These are phyloP conservation scores for Neuroscelio doddi DNA, from an alignment of 2,888 invertebrate species.

Conservation along the genomic window DNA sequence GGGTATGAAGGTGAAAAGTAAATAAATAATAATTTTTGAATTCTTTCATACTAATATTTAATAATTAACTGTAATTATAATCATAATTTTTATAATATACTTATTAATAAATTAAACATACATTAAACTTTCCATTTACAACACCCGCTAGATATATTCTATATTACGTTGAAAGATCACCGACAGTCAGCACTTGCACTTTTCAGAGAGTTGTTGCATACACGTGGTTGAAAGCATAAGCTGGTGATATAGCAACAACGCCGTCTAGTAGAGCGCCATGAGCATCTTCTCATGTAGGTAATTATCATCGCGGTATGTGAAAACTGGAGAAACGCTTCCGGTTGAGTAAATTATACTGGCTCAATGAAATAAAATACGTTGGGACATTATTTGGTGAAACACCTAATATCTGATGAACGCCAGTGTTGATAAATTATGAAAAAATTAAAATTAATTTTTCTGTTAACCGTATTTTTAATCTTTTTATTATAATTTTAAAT, in stretches of 20 bases:
- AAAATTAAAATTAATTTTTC: background rate
- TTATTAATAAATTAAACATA: no score
- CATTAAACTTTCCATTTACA: slow-evolving; percentile 21
- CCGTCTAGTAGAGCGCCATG: slow-evolving; percentile 27
- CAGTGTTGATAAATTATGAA: background rate
- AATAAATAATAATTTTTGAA: no score
- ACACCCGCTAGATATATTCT: slow-evolving; percentile 4
- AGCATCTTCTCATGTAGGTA: slow-evolving; percentile 62
- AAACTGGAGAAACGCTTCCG: slow-evolving; percentile 69
- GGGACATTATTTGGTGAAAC: slow-evolving; percentile 33
- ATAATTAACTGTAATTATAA: no score
- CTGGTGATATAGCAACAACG: slow-evolving; percentile 25
- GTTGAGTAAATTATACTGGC: slow-evolving; percentile 46
- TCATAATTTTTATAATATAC: no score
- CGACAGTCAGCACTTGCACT: slow-evolving; percentile 15
- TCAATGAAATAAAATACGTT: slow-evolving; percentile 37
- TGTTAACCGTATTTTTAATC: background rate
- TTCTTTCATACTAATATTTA: no score
- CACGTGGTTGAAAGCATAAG: slow-evolving; percentile 23
- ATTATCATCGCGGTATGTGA: slow-evolving; percentile 68
- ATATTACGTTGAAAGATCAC: slow-evolving; percentile 14
- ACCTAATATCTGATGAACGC: background rate
- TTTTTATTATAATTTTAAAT: background rate
- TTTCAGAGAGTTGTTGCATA: slow-evolving; percentile 15
- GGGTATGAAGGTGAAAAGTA: no score